These are phyloP conservation scores for Anneissia japonica DNA, from an alignment of 35 echinoderm and acorn worm species.

Conservation along the genomic window DNA sequence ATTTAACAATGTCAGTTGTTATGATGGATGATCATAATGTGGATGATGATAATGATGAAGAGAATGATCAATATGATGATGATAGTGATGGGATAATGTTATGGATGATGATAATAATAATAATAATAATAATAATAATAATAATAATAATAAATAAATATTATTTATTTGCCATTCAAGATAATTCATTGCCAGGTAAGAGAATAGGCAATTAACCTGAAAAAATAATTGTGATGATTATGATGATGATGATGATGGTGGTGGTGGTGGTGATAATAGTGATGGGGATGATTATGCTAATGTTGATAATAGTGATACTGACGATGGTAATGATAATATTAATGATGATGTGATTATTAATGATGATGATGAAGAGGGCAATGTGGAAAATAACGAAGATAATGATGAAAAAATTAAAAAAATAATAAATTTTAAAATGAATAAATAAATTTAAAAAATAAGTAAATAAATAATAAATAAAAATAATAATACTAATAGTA, in stretches of 20 bases:
- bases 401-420: background rate
- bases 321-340: background rate
- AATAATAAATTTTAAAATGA: background rate
- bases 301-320: background rate
- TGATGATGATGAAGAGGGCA: constrained; percentile 5
- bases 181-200: too few species aligned
- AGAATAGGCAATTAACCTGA: background rate
- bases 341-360: background rate
- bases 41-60: constrained; percentile 31
- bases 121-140: background rate
- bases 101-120: constrained; percentile 2
- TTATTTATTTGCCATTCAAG: too few species aligned
- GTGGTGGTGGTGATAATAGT: background rate
- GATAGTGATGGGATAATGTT: constrained; percentile 30
- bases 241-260: background rate
- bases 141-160: background rate
- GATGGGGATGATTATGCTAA: background rate
- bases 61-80: constrained; percentile 26
- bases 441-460: background rate
- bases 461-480: background rate
- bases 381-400: background rate
- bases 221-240: background rate
- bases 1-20: background rate
- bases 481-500: constrained; percentile 17
- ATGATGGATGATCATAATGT: constrained; percentile 10